Conservation (phyloP, 2,888 invertebrate genomes). For the Phaonia tiefii region DNA sequence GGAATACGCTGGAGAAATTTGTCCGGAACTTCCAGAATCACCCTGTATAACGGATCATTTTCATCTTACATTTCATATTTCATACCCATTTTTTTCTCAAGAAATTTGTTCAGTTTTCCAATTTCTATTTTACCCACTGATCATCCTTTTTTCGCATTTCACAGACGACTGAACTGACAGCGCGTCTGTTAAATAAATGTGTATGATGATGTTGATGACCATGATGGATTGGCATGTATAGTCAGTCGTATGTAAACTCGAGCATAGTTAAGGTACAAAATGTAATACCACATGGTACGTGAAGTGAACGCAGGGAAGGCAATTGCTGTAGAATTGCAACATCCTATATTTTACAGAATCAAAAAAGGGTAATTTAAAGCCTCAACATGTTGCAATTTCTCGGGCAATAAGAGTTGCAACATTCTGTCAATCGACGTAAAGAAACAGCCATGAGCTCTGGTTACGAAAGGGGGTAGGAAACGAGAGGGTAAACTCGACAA, state of each 20-base stretch:
- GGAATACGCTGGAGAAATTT: too few relatives aligned
- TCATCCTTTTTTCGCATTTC: too few relatives aligned
- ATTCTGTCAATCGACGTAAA: neutral
- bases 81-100: constrained; percentile 1
- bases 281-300: too few relatives aligned
- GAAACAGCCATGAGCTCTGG: too few relatives aligned
- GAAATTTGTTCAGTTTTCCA: neutral
- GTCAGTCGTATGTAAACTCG: neutral
- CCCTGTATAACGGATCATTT: too few relatives aligned
- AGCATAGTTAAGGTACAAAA: too few relatives aligned
- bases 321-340: neutral
- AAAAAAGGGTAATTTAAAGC: constrained; percentile 34
- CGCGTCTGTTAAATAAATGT: constrained; percentile 18
- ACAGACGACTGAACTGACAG: neutral
- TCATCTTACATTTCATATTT: too few relatives aligned
- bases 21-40: too few relatives aligned
- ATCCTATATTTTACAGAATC: too few relatives aligned
- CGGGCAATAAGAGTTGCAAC: constrained; percentile 14
- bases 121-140: neutral
- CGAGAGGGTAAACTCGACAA: constrained; percentile 27
- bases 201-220: constrained; percentile 16
- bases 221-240: constrained; percentile 4
- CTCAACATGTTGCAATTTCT: constrained; percentile 29
- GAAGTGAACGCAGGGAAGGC: neutral
- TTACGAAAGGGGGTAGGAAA: neutral